Evolutionary conservation across 2,888 invertebrate genomes (phyloP).

Genomic region (Palloptera scutellata): DNA sequence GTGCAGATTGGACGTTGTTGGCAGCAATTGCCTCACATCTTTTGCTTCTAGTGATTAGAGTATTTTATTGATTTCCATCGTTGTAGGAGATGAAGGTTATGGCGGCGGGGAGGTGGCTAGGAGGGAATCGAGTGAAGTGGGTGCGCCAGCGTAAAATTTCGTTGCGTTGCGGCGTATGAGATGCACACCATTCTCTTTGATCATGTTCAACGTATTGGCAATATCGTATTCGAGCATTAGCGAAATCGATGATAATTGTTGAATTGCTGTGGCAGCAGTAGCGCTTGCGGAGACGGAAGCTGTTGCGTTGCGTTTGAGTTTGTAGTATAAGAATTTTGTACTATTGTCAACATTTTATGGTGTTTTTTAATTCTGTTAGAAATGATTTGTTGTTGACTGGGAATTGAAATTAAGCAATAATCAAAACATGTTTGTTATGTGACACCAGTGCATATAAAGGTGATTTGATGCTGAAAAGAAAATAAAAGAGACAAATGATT

Average conservation of each 20-base stretch:
- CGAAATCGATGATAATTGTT: constrained; percentile 56
- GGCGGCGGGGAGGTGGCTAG: constrained; percentile 1
- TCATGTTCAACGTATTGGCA: constrained; percentile 62
- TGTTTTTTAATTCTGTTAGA: constrained; percentile 3
- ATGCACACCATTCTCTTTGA: constrained; percentile 56
- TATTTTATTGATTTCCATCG: constrained; percentile 22
- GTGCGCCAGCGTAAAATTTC: constrained; percentile 4
- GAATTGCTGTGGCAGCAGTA: constrained; percentile 37
- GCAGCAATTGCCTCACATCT: constrained; percentile 45
- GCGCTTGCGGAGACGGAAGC: constrained; percentile 20
- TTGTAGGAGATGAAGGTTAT: constrained; percentile 11
- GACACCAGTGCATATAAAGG: too few relatives aligned
- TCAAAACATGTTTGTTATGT: too few relatives aligned
- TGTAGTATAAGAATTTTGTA: constrained; percentile 20
- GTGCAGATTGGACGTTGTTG: constrained; percentile 55
- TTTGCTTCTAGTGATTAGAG: constrained; percentile 35
- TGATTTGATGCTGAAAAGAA: too few relatives aligned
- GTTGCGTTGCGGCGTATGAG: constrained; percentile 34
- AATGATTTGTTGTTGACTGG: constrained; percentile 5
- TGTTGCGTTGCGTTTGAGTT: constrained; percentile 8
- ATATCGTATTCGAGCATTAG: constrained; percentile 63
- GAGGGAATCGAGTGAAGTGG: constrained; percentile 2
- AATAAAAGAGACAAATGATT: too few relatives aligned
- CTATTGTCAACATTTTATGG: constrained; percentile 19
- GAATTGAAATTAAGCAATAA: neutral